phyloP scores from a whole-genome alignment of 2,797 vertebrate species.

The Centroberyx gerrardi region DNA sequence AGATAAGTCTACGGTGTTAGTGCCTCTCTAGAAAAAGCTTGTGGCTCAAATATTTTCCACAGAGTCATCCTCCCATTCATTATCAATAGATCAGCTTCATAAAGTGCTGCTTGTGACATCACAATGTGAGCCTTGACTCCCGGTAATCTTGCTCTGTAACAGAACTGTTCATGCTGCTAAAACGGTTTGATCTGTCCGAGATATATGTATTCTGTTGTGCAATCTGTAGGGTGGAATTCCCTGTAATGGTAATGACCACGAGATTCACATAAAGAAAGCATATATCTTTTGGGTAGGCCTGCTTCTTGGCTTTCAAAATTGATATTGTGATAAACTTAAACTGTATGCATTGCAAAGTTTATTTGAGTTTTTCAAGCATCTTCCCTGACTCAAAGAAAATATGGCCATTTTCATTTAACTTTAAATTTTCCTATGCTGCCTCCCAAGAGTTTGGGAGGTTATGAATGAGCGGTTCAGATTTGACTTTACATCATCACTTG shows the following conservation, averaged over 20 bases:
- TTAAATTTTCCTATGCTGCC: background rate
- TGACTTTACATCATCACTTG: no score
- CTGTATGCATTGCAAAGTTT: no score
- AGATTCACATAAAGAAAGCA: no score
- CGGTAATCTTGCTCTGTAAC: background rate
- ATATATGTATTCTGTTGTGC: no score
- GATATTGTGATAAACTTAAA: no score
- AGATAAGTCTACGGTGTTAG: background rate
- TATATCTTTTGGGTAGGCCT: no score
- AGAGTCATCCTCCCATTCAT: constrained; percentile 20
- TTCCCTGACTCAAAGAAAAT: background rate
- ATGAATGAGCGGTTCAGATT: background rate
- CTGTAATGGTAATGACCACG: no score
- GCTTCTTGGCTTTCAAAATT: background rate
- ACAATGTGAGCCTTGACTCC: background rate
- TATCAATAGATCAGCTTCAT: background rate
- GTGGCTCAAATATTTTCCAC: constrained; percentile 22
- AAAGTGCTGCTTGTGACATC: constrained; percentile 13
- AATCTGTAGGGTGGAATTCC: no score
- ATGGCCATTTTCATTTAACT: background rate
- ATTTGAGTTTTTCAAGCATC: background rate
- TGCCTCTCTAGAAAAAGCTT: constrained; percentile 14
- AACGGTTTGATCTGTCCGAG: no score
- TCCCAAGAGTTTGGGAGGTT: background rate
- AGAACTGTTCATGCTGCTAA: no score